Evolutionary conservation across 2,888 invertebrate genomes (phyloP).

Genomic region (Drosophila meridionalis): DNA sequence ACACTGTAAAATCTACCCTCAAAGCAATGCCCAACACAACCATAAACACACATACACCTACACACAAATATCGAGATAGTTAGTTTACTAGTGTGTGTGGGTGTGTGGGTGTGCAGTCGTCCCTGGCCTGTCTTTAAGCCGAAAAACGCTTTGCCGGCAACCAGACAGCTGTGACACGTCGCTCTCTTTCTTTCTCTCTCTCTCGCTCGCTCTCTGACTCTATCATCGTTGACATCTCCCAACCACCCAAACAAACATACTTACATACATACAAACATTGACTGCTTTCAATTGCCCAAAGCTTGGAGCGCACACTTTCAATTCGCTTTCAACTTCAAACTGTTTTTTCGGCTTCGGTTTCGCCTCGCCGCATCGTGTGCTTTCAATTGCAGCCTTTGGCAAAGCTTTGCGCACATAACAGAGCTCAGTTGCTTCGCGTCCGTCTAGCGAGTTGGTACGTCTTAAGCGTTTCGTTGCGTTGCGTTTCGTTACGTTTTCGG

Average conservation of each 20-base stretch:
- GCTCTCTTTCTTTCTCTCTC: conserved; percentile 11
- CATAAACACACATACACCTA: conserved; percentile 7
- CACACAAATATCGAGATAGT: conserved; percentile 45
- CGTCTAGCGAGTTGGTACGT: conserved; percentile 63
- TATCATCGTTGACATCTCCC: neutral
- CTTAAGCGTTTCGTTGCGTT: conserved; percentile 21
- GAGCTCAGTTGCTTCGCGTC: conserved; percentile 68
- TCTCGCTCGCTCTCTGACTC: conserved; percentile 10
- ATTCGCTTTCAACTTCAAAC: conserved; percentile 32
- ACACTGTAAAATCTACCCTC: conserved; percentile 38
- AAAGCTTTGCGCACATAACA: conserved; percentile 45
- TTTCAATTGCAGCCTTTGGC: conserved; percentile 50
- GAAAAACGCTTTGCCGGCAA: conserved; percentile 61
- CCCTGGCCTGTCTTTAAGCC: conserved; percentile 49
- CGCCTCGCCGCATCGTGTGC: conserved; percentile 18
- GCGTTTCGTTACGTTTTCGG: conserved; percentile 22
- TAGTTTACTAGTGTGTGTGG: conserved; percentile 19
- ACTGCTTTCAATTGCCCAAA: conserved; percentile 32
- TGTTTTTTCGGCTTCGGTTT: conserved; percentile 22
- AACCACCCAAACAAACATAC: conserved; percentile 1
- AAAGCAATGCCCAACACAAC: conserved; percentile 17
- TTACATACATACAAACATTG: neutral
- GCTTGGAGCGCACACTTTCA: conserved; percentile 26
- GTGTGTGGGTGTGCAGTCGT: conserved; percentile 18
- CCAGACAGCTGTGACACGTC: conserved; percentile 63